phyloP scores from a whole-genome alignment of 53 echinoderm and acorn worm species.

The Antedon mediterranea region DNA sequence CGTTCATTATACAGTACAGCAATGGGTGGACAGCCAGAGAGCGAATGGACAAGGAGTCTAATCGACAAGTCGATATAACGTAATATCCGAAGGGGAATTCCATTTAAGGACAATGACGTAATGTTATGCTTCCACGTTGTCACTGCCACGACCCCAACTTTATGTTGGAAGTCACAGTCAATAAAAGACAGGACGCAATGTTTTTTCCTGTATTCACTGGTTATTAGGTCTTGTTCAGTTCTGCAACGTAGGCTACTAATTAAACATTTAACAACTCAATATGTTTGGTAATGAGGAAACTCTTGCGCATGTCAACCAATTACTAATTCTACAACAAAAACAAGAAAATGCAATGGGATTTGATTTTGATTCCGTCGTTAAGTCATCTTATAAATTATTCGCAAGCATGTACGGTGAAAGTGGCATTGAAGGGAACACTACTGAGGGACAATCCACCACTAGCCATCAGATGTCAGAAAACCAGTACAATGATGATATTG shows the following conservation, averaged over 20 bases:
- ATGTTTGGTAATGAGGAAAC: constrained; percentile 74
- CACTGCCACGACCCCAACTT: not conserved
- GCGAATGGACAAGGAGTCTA: too few relatives aligned
- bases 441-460: not conserved
- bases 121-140: constrained; percentile 3
- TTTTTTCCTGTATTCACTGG: not conserved
- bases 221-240: too few relatives aligned
- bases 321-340: constrained; percentile 22
- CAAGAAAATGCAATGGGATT: not conserved
- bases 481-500: not conserved
- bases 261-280: constrained; percentile 3
- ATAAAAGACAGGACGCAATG: not conserved
- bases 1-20: too few relatives aligned
- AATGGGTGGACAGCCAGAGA: too few relatives aligned
- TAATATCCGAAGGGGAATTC: not conserved
- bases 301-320: constrained; percentile 28
- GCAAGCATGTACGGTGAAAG: not conserved
- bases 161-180: not conserved
- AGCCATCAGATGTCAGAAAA: not conserved
- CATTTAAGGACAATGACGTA: not conserved
- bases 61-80: too few relatives aligned
- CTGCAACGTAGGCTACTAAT: constrained; percentile 4
- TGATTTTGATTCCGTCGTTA: not conserved
- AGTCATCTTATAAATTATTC: not conserved
- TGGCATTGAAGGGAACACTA: not conserved